Evolutionary conservation across 2,888 invertebrate species (phyloP), one percentile per base, ranked within the genome.

Genomic region (Conomelus anceps): DNA sequence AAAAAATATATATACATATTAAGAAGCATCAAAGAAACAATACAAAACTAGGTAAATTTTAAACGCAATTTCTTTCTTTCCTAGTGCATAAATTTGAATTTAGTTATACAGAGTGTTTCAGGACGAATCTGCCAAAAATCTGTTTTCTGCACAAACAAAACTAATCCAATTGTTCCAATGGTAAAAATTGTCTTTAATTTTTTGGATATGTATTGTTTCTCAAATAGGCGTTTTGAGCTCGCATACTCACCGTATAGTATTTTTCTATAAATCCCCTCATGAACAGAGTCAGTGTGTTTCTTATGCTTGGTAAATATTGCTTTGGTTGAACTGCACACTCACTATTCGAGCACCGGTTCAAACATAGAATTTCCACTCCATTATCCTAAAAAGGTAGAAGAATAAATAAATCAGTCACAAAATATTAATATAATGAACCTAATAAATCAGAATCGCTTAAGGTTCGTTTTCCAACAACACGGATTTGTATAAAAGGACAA

Each of bases 301-400:
- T 95, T 91, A 98, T 94, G 90, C 95, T 94, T 1, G 95, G 94
- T 87, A 96, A 92, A 92, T 96, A 96, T 89, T 95, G 95, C 91
- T 95, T 93, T 0, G 97, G 97, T 89, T 94, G 93, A 0, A 94
- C 93, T 17, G 92, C 93, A 93, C 98, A 98, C 3, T 96, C 95
- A 0, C 94, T 92, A 92, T 97, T 97, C 24, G 95, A 94, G 93
- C 98, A 98, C 91, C 94, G 95, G 85, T 95, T 95, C 91, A 98
- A 93, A 90, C 95, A 94, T 22, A 96, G 95, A 4, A 94, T 92
- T 88, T 92, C 92, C 34, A 92, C 91, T 84, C 93, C 92, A 34
- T 91, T 90, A 29, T 91, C 89, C 93, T 93, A 88, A 11, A 90
- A 91, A 95, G 94, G 89, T 88, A 34, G 26, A 86, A 85, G 24